Conservation (phyloP, 53 echinoderm and acorn worm species). For the Paracentrotus lividus region DNA sequence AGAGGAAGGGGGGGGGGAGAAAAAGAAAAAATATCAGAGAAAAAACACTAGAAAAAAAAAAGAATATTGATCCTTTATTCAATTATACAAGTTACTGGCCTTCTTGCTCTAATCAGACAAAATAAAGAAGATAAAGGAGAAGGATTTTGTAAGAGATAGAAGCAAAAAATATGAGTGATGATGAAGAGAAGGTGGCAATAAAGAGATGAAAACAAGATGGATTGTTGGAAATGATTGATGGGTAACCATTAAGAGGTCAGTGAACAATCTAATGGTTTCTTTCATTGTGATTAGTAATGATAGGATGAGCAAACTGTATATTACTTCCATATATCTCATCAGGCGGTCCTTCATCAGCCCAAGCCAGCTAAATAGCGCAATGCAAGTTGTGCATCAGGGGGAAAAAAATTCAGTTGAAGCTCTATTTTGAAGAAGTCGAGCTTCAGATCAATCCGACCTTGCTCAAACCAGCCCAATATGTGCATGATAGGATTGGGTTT, state of each 20-base stretch:
- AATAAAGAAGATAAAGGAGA: background rate
- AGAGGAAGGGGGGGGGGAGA: background rate
- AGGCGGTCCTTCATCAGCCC: no score
- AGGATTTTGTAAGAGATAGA: background rate
- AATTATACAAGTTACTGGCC: no score
- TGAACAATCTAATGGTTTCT: conserved; percentile 1
- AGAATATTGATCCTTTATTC: no score
- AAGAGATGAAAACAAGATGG: background rate
- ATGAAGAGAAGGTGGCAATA: background rate
- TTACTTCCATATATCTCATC: background rate
- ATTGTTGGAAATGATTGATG: background rate
- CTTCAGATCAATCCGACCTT: no score
- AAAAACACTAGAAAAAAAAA: background rate
- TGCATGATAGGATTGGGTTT: no score
- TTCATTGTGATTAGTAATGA: conserved; percentile 24
- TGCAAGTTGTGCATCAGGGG: no score
- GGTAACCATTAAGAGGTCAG: background rate
- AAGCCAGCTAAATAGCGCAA: no score
- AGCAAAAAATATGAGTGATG: background rate
- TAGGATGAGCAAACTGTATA: conserved; percentile 7
- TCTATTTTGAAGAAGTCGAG: no score
- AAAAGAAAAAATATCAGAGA: background rate
- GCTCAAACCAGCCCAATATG: no score
- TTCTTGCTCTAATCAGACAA: no score
- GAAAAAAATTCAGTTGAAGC: no score